Conservation (phyloP, 2,888 invertebrate species). For the Brachyptera risi region DNA sequence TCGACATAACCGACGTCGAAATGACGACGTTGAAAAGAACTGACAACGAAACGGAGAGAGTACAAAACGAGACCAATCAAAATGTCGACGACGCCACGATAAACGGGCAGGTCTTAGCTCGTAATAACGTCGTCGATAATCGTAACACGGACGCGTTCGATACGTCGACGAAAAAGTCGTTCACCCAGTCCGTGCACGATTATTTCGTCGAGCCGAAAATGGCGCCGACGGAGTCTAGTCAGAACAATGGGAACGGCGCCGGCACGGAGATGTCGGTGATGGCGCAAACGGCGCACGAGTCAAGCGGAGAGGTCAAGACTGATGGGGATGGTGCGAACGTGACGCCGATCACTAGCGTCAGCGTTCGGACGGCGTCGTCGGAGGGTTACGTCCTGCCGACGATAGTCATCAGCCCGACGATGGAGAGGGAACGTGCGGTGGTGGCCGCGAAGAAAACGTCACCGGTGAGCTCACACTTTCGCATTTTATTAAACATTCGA, state of each 20-base stretch:
- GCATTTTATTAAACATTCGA: no score
- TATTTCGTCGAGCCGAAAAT: background rate
- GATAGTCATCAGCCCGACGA: slow-evolving; percentile 29
- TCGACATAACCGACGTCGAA: no score
- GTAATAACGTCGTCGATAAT: no score
- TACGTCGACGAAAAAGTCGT: background rate
- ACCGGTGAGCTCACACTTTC: background rate
- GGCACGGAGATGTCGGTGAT: background rate
- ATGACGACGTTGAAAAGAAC: no score
- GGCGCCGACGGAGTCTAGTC: background rate
- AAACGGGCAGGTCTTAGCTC: background rate
- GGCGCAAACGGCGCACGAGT: background rate
- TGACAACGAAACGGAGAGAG: background rate
- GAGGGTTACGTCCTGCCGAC: no score
- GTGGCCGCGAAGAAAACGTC: no score
- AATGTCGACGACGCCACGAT: background rate
- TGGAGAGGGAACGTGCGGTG: no score
- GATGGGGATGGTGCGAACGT: background rate
- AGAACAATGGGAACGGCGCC: background rate
- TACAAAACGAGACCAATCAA: background rate
- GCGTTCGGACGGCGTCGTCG: background rate
- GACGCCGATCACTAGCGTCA: no score
- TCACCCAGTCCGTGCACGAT: slow-evolving; percentile 10
- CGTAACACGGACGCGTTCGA: no score
- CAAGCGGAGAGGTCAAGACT: no score